Base-by-base conservation (phyloP, 2,888 invertebrate genomes). In the Acrobeloides nanus region DNA sequence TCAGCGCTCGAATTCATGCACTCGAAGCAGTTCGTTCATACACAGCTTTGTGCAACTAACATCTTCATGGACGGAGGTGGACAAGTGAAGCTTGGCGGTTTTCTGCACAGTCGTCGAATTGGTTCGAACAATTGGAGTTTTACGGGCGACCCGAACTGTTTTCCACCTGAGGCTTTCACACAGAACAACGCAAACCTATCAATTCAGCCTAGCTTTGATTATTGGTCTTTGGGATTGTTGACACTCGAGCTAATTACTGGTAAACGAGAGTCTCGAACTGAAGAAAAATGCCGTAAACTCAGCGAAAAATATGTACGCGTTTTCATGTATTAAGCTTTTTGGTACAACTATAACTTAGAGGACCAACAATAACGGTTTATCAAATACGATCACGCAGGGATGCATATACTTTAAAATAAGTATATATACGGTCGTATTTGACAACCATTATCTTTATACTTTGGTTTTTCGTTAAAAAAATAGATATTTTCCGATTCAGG, bases 241-340 rank as follows among this genome's bases (percentile, higher is more conserved):
- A 41, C 49, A 12, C 24, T 54, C 15, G 54, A 54, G 39, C 33
- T 54, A 31, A 45, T 58, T 15, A 51, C 57, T 15, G 59, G 54
- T 8, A 31, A 45, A 17, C 31, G 59, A 7, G 26, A 27, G 44
- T 45, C 34, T 33, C 21, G 40, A n/a, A 35, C 21, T 7, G 7
- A 10, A 6, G 18, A 33, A 6, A 29, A 42, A 20, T 26, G 35
- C 23, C 15, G 21, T 23, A 23, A 35, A 7, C 15, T 51, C 21
- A 43, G 51, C 3, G 15, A 18, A 12, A 31, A 53, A 21, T 51
- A 51, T 26, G 51, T 51, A 8, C 10, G 31, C 10, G n/a, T n/a
- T n/a, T n/a, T n/a, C n/a, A n/a, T n/a, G n/a, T n/a, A n/a, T n/a
- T n/a, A n/a, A n/a, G n/a, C n/a, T n/a, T n/a, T n/a, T n/a, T n/a